phyloP scores from a whole-genome alignment of 2,888 invertebrate species.

The Marronus borbonicus region DNA sequence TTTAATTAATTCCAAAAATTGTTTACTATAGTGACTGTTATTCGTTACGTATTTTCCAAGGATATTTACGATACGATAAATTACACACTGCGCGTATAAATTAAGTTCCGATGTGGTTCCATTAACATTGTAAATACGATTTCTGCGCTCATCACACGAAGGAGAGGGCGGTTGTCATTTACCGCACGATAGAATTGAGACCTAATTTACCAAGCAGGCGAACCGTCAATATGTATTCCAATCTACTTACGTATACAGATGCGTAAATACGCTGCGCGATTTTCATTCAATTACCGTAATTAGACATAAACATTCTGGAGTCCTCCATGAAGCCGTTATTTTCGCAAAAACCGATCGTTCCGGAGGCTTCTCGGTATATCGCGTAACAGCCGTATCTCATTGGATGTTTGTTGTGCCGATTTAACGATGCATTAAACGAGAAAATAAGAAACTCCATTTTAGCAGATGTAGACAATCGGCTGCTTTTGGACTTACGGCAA shows the following conservation, averaged over 20 bases:
- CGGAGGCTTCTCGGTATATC: conserved; percentile 15
- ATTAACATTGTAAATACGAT: conserved; percentile 38
- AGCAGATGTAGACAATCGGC: conserved; percentile 8
- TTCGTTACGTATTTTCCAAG: no score
- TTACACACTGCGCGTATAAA: neutral
- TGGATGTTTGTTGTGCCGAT: conserved; percentile 33
- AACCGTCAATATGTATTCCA: conserved; percentile 15
- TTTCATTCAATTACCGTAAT: conserved; percentile 43
- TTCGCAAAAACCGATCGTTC: conserved; percentile 36
- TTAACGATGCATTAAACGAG: conserved; percentile 37
- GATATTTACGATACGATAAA: neutral
- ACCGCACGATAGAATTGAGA: conserved; percentile 4
- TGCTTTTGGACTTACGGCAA: neutral
- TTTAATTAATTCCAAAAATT: no score
- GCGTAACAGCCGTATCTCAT: neutral
- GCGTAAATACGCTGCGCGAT: neutral
- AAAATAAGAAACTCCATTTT: conserved; percentile 21
- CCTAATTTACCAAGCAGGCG: conserved; percentile 24
- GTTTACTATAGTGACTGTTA: no score
- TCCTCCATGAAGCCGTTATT: conserved; percentile 29
- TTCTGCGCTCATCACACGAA: conserved; percentile 22
- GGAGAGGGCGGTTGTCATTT: conserved; percentile 14
- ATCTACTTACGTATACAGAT: conserved; percentile 20
- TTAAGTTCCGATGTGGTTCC: conserved; percentile 14
- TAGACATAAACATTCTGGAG: conserved; percentile 35